These are phyloP conservation scores for Ptychadena robeensis DNA, from an alignment of 2,797 vertebrate genomes.

Conservation along the genomic window DNA sequence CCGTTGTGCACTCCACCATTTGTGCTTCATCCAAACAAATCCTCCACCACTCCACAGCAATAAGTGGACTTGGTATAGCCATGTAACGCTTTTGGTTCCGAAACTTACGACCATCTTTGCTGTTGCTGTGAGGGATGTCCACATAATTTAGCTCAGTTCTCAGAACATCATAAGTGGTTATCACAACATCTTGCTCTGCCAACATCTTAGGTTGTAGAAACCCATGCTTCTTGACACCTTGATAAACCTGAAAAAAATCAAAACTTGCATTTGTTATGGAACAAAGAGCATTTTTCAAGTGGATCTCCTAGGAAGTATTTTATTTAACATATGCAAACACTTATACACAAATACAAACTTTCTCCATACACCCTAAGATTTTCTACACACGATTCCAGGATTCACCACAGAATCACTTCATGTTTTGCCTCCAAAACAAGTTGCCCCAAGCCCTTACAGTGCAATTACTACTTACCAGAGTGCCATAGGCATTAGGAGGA, in stretches of 20 bases:
- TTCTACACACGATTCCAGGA: no score
- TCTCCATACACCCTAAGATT: no score
- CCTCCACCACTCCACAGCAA: constrained; percentile 98
- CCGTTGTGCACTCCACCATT: constrained; percentile 97
- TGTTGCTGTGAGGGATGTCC: constrained; percentile 96
- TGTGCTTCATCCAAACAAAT: constrained; percentile 98
- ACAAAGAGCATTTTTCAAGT: background rate
- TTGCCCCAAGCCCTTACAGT: no score
- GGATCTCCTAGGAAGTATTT: no score
- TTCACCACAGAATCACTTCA: no score
- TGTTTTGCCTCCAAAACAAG: no score
- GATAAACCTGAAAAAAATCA: constrained; percentile 83
- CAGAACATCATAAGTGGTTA: constrained; percentile 96
- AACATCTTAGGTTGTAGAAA: constrained; percentile 94
- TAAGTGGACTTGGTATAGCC: constrained; percentile 96
- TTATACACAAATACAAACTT: no score
- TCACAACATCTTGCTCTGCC: constrained; percentile 95
- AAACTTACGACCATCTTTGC: constrained; percentile 91
- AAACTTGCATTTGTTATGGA: background rate
- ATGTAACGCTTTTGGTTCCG: constrained; percentile 97
- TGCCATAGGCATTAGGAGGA: no score
- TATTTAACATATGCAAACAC: no score
- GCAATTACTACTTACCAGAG: no score
- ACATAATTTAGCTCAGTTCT: constrained; percentile 95
- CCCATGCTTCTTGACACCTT: constrained; percentile 96